These are phyloP conservation scores for Idaea dimidiata DNA, from an alignment of 2,888 invertebrate species.

Conservation along the genomic window DNA sequence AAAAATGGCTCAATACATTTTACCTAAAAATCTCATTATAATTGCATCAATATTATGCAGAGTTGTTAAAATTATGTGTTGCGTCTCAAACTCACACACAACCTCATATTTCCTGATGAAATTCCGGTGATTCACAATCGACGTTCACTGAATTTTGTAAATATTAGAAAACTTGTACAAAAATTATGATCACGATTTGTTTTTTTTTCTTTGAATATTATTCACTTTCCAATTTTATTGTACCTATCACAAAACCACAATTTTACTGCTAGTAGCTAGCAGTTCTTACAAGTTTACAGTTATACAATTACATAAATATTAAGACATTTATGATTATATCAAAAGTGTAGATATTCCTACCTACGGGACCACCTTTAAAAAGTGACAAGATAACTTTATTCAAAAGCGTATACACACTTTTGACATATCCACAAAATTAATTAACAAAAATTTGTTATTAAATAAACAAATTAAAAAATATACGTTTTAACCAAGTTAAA, in stretches of 20 bases:
- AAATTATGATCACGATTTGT: constrained; percentile 54
- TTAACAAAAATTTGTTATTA: constrained; percentile 58
- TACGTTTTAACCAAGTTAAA: constrained; percentile 59
- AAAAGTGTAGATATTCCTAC: constrained; percentile 35
- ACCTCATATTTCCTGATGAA: constrained; percentile 40
- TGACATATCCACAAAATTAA: constrained; percentile 48
- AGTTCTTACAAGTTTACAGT: constrained; percentile 61
- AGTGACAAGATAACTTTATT: constrained; percentile 30
- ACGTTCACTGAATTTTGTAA: constrained; percentile 34
- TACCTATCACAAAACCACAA: constrained; percentile 76
- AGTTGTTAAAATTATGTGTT: constrained; percentile 43
- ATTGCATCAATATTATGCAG: constrained; percentile 62
- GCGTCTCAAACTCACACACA: constrained; percentile 42
- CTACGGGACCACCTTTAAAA: constrained; percentile 45
- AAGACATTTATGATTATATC: constrained; percentile 52
- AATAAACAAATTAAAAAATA: constrained; percentile 43
- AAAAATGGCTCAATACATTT: constrained; percentile 69
- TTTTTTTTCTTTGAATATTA: constrained; percentile 46
- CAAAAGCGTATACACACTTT: constrained; percentile 38
- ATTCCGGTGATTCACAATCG: constrained; percentile 42
- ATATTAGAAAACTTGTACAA: constrained; percentile 67
- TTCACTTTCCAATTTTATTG: constrained; percentile 75
- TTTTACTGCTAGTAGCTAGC: constrained; percentile 78
- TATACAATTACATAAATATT: constrained; percentile 54
- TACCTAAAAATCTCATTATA: constrained; percentile 60